These are phyloP conservation scores for Triops longicaudatus DNA, from an alignment of 1,140 invertebrate species.

Conservation along the genomic window DNA sequence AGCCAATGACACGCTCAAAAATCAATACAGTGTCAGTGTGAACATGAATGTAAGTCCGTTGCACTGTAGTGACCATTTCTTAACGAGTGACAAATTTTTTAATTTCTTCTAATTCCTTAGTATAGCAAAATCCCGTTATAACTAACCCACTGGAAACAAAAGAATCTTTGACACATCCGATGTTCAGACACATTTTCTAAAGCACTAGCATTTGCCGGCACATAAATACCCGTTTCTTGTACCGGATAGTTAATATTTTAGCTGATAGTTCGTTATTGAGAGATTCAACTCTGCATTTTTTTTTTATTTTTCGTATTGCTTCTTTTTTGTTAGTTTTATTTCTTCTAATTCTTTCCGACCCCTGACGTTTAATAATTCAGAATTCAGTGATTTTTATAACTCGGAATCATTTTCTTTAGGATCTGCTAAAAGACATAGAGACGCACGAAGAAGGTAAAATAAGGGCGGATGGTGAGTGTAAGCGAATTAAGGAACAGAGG, in stretches of 20 bases:
- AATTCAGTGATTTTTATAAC: background rate
- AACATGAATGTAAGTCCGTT: background rate
- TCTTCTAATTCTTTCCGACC: background rate
- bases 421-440: background rate
- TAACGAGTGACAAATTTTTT: background rate
- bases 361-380: background rate
- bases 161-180: no score
- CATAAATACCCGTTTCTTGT: no score
- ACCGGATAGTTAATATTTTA: no score
- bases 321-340: background rate
- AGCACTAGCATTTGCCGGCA: no score
- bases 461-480: background rate
- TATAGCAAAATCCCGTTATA: no score
- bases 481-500: background rate
- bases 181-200: no score
- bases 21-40: background rate
- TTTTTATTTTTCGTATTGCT: no score
- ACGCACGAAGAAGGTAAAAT: background rate
- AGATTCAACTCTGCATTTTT: no score
- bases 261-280: no score
- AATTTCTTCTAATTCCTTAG: background rate
- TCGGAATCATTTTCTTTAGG: background rate
- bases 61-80: no score
- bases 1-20: conserved; percentile 32
- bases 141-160: no score